Evolutionary conservation across 2,113 vertebrate species (phyloP).

Genomic region (Nothoprocta pentlandii): DNA sequence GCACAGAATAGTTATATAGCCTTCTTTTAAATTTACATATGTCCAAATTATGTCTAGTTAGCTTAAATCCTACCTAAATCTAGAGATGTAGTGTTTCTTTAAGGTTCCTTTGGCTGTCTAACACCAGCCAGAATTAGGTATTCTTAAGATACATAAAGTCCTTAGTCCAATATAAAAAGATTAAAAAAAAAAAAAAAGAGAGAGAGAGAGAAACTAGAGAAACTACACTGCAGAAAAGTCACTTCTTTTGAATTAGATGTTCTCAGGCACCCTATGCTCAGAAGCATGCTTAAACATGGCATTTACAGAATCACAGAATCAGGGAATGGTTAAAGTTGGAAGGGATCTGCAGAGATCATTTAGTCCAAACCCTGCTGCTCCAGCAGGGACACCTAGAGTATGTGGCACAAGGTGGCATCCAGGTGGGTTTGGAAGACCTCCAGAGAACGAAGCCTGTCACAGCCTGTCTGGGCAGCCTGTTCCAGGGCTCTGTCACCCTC

Average conservation of each 20-base stretch:
- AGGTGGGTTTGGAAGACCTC: too few relatives aligned
- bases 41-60: slow-evolving; percentile 1
- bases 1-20: not conserved
- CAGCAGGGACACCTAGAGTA: too few relatives aligned
- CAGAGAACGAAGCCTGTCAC: too few relatives aligned
- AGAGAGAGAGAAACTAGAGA: too few relatives aligned
- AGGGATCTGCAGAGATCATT: too few relatives aligned
- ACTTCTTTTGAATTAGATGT: not conserved
- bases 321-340: too few relatives aligned
- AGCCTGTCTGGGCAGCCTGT: too few relatives aligned
- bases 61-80: not conserved
- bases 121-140: not conserved
- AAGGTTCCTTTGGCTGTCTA: not conserved
- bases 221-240: not conserved
- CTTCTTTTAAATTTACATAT: not conserved
- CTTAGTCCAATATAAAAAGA: not conserved
- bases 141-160: not conserved
- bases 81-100: not conserved
- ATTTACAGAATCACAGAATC: not conserved
- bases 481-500: too few relatives aligned
- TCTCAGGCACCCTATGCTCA: not conserved
- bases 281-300: not conserved
- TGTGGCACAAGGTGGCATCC: too few relatives aligned
- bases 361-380: too few relatives aligned
- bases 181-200: too few relatives aligned